phyloP scores from a whole-genome alignment of 2,888 invertebrate genomes.

The Neoascia interrupta region DNA sequence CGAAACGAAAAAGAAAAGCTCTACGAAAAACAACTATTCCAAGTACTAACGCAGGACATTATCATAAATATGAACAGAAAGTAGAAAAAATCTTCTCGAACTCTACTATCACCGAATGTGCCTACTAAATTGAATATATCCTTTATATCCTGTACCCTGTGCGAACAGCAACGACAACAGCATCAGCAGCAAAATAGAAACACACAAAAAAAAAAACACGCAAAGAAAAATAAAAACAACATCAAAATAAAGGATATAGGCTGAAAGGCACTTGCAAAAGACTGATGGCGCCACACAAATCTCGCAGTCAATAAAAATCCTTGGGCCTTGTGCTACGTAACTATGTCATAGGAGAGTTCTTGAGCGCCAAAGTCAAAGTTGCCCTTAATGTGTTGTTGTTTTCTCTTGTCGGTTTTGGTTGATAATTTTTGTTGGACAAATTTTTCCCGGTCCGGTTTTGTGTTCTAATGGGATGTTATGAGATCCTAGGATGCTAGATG shows the following conservation, averaged over 20 bases:
- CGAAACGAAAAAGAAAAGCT: slow-evolving; percentile 28
- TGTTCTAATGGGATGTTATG: slow-evolving; percentile 43
- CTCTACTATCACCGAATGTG: slow-evolving; percentile 46
- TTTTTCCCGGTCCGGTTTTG: slow-evolving; percentile 33
- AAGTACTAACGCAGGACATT: slow-evolving; percentile 63
- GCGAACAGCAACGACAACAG: slow-evolving; percentile 45
- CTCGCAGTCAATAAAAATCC: slow-evolving; percentile 70
- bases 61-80: slow-evolving; percentile 68
- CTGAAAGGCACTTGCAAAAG: slow-evolving; percentile 70
- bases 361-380: slow-evolving; percentile 44
- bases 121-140: slow-evolving; percentile 67
- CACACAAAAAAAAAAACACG: slow-evolving; percentile 70
- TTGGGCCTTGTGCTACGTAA: slow-evolving; percentile 44
- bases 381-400: slow-evolving; percentile 59
- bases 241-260: slow-evolving; percentile 69
- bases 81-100: slow-evolving; percentile 56
- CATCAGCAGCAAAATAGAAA: slow-evolving; percentile 50
- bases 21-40: slow-evolving; percentile 59
- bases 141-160: slow-evolving; percentile 51
- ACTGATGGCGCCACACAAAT: slow-evolving; percentile 73
- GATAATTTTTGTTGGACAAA: slow-evolving; percentile 64
- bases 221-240: slow-evolving; percentile 71
- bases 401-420: slow-evolving; percentile 50
- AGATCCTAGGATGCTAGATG: slow-evolving; percentile 36
- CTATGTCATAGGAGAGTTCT: slow-evolving; percentile 51